These are phyloP conservation scores for Hypotaenidia okinawae DNA, from an alignment of 2,797 vertebrate genomes.

Conservation along the genomic window DNA sequence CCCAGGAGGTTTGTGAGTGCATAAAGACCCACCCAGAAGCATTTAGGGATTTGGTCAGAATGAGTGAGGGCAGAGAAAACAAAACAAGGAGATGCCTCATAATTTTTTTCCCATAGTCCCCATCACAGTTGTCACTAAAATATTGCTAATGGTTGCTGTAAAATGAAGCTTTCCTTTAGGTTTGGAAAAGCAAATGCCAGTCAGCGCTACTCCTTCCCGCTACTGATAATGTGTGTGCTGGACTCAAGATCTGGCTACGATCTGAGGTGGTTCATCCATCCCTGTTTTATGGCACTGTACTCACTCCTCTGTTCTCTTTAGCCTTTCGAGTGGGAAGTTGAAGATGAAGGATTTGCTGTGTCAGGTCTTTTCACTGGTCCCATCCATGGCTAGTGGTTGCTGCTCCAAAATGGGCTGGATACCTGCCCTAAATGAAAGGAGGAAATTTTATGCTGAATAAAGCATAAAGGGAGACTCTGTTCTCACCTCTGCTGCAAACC, in stretches of 20 bases:
- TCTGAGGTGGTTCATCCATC: not conserved
- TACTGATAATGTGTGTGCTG: not conserved
- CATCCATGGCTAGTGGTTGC: not conserved
- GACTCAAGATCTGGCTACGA: not conserved
- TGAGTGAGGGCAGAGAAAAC: not conserved
- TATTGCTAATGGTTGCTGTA: not conserved
- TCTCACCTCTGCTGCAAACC: constrained; percentile 13
- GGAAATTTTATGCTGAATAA: constrained; percentile 51
- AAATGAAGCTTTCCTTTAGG: not conserved
- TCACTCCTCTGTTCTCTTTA: not conserved
- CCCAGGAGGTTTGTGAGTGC: not conserved
- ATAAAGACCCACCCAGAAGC: not conserved
- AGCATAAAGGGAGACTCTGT: constrained; percentile 15
- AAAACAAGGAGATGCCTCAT: not conserved
- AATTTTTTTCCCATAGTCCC: not conserved
- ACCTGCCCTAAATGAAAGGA: constrained; percentile 12
- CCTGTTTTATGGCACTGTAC: not conserved
- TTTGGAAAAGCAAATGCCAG: not conserved
- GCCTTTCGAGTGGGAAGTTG: not conserved
- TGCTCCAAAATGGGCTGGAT: constrained; percentile 11
- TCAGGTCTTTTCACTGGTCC: not conserved
- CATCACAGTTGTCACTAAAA: not conserved
- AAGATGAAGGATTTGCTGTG: constrained; percentile 3
- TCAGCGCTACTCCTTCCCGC: not conserved
- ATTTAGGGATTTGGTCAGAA: not conserved